Percentiles rank a stretch among this genome's conserved stretches.
Conservation (phyloP, 1,140 invertebrate species). For the Samia ricini region DNA sequence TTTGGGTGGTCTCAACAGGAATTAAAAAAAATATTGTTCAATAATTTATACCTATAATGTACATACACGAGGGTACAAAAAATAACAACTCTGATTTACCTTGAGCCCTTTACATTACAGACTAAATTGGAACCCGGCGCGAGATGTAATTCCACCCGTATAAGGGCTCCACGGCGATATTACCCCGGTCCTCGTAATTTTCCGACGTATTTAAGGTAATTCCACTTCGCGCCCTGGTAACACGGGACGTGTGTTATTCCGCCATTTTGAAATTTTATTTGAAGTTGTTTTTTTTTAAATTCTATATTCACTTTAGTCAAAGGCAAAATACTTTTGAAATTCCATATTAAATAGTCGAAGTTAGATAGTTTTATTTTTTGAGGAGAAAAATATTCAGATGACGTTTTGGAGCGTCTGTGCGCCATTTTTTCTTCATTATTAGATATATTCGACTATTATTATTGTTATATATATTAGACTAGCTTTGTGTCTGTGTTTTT, state of each 20-base stretch:
- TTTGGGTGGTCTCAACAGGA: no score
- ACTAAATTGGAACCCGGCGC: constrained; percentile 45
- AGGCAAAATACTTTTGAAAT: not conserved
- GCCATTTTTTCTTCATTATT: no score
- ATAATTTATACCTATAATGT: constrained; percentile 15
- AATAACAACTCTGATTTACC: constrained; percentile 47
- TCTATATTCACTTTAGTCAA: not conserved
- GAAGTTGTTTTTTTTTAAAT: not conserved
- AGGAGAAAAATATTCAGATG: no score
- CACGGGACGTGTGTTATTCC: not conserved
- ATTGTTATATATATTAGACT: no score
- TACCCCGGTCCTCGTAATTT: constrained; percentile 10
- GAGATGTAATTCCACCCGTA: constrained; percentile 29
- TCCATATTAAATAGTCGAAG: no score
- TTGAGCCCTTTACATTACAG: constrained; percentile 47
- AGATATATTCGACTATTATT: no score
- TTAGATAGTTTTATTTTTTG: no score
- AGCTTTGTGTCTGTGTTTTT: no score
- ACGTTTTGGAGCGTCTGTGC: no score
- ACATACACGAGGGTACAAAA: constrained; percentile 29
- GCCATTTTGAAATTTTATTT: constrained; percentile 2
- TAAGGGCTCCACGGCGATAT: constrained; percentile 11
- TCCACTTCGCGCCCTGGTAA: constrained; percentile 4
- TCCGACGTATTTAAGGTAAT: constrained; percentile 6
- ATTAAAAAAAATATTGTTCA: no score